A percentile compares a stretch with the other conserved stretches of the same genome.
phyloP scores from a whole-genome alignment of 2,113 vertebrate genomes.

The Lathamus discolor region DNA sequence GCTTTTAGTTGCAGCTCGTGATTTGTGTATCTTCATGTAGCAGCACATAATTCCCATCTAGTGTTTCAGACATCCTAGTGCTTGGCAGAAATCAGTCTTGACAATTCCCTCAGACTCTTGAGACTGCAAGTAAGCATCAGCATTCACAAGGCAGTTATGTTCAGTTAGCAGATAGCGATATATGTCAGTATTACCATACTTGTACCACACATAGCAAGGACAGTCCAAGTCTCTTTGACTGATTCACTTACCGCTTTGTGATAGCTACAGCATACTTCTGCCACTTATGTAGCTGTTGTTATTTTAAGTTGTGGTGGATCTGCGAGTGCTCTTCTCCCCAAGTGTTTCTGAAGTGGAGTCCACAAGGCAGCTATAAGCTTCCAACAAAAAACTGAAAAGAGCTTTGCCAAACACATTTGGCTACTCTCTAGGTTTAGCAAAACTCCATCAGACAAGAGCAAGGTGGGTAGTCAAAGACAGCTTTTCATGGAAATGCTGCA shows the following conservation, averaged over 20 bases:
- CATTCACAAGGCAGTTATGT: background rate
- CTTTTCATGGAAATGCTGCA: background rate
- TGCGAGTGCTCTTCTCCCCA: rapidly evolving
- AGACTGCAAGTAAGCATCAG: background rate
- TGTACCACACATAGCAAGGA: background rate
- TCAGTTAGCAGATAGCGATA: background rate
- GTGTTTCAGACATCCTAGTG: background rate
- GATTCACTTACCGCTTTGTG: background rate
- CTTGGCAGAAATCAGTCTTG: background rate
- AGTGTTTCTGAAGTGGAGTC: background rate
- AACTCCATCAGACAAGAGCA: background rate
- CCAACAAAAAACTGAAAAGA: background rate
- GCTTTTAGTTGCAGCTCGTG: background rate
- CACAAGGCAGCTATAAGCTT: background rate
- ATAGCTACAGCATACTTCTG: background rate
- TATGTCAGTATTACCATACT: background rate
- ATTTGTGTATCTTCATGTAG: background rate
- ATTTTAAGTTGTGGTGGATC: background rate
- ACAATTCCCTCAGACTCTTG: background rate
- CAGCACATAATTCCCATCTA: background rate
- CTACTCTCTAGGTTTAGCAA: background rate
- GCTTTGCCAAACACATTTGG: background rate
- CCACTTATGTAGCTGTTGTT: rapidly evolving
- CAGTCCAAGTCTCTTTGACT: background rate
- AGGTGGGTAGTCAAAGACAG: background rate